Conservation (phyloP, 2,113 vertebrate genomes). For the Callopanchax toddi region DNA sequence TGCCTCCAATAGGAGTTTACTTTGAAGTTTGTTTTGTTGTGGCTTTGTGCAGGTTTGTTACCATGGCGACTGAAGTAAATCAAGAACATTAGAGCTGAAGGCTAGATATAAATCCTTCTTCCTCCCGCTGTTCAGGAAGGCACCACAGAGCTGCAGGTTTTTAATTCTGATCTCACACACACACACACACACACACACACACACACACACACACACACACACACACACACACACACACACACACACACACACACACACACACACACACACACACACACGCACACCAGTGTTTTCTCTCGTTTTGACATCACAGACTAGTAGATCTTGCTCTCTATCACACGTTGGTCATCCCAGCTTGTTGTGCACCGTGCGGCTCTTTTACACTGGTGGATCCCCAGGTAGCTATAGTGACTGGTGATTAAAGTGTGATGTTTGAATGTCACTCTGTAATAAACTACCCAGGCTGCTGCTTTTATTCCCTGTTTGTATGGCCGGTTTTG, state of each 20-base stretch:
- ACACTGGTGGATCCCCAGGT: constrained; percentile 19
- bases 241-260: constrained; percentile 19
- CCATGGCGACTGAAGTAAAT: constrained; percentile 44
- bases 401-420: constrained; percentile 45
- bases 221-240: constrained; percentile 13
- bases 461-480: constrained; percentile 54
- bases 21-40: neutral
- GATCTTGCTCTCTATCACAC: neutral
- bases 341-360: constrained; percentile 7
- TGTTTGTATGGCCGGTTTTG: constrained; percentile 47
- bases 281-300: constrained; percentile 17
- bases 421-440: constrained; percentile 52
- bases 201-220: neutral
- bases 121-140: constrained; percentile 51
- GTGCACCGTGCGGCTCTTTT: constrained; percentile 29
- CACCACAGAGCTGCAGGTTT: constrained; percentile 42
- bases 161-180: constrained; percentile 57
- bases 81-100: constrained; percentile 65
- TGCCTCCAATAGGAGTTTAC: too few relatives aligned
- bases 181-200: constrained; percentile 15
- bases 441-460: constrained; percentile 61
- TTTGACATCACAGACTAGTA: constrained; percentile 20
- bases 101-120: constrained; percentile 68
- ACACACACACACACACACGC: too few relatives aligned
- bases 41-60: constrained; percentile 10